A percentile compares a stretch with the other conserved stretches of the same genome.
These are phyloP conservation scores for Bombycilla garrulus DNA, from an alignment of 2,113 vertebrate genomes.

Conservation along the genomic window DNA sequence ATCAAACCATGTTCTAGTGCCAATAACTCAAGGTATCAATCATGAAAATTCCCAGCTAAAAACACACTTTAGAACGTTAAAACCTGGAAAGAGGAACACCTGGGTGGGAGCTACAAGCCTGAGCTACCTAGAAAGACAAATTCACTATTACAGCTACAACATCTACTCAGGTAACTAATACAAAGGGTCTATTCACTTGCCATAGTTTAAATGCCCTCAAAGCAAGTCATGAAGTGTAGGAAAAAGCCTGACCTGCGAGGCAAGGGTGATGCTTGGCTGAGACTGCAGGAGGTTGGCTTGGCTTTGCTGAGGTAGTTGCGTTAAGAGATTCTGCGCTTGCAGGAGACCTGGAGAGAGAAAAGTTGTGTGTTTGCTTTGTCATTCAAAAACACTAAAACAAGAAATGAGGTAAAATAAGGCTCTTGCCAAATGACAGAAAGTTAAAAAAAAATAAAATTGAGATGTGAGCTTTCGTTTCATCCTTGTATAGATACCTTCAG, in stretches of 20 bases:
- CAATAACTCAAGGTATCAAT: background rate
- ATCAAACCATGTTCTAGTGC: background rate
- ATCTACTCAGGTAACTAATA: background rate
- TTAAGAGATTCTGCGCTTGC: constrained; percentile 97
- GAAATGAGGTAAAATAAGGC: background rate
- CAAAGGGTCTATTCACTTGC: background rate
- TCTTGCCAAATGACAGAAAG: background rate
- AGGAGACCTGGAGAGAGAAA: constrained; percentile 83
- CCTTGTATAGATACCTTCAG: background rate
- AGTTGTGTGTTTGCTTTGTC: background rate
- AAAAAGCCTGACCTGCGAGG: constrained; percentile 86
- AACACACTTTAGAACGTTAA: background rate
- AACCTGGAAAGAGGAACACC: background rate
- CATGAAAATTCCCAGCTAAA: background rate
- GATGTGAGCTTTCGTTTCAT: background rate
- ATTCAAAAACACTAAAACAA: background rate
- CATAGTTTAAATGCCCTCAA: background rate
- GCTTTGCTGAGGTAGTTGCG: constrained; percentile 99
- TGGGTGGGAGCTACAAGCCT: background rate
- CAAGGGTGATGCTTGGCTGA: constrained; percentile 96
- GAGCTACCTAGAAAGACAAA: background rate
- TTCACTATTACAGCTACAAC: background rate
- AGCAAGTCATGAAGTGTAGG: background rate
- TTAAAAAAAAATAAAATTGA: background rate
- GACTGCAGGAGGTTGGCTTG: constrained; percentile 99